These are phyloP conservation scores for Pangasius krempfi DNA, from an alignment of 2,797 vertebrate species.

Conservation along the genomic window DNA sequence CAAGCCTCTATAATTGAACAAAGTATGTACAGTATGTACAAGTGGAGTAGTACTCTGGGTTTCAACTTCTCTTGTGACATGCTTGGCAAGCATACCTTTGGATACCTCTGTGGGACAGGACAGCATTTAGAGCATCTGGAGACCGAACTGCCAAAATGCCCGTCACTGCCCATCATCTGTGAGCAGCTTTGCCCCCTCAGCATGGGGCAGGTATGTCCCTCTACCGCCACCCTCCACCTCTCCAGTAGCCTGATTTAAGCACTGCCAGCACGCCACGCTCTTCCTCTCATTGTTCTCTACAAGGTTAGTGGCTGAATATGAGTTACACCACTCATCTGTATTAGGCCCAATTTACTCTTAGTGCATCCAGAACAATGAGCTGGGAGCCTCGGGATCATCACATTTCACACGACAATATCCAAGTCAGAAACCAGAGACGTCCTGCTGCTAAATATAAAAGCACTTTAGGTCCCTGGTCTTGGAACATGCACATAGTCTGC, in stretches of 20 bases:
- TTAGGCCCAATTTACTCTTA: constrained; percentile 68
- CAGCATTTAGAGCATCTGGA: constrained; percentile 57
- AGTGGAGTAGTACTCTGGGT: constrained; percentile 53
- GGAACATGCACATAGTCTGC: constrained; percentile 31
- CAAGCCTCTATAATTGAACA: constrained; percentile 53
- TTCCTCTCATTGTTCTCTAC: constrained; percentile 66
- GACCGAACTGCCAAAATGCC: constrained; percentile 37
- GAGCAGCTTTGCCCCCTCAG: constrained; percentile 34
- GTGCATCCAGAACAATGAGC: constrained; percentile 56
- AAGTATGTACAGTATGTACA: constrained; percentile 59
- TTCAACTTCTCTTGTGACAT: constrained; percentile 63
- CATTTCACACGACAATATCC: constrained; percentile 66
- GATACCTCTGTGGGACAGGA: constrained; percentile 39
- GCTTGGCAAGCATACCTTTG: constrained; percentile 38
- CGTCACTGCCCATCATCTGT: not conserved
- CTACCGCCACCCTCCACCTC: constrained; percentile 72
- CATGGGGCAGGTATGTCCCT: constrained; percentile 64
- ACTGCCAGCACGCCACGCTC: constrained; percentile 57
- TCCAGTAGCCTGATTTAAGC: constrained; percentile 66
- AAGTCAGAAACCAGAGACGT: constrained; percentile 59
- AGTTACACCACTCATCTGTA: constrained; percentile 67
- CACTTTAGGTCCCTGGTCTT: constrained; percentile 46
- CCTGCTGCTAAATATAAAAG: constrained; percentile 60
- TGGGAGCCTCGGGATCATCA: constrained; percentile 59
- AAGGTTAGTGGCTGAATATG: constrained; percentile 59